A percentile compares a stretch with the other conserved stretches of the same genome.
Evolutionary conservation across 1,140 invertebrate genomes (phyloP).

Genomic region (Gryon sp.): DNA sequence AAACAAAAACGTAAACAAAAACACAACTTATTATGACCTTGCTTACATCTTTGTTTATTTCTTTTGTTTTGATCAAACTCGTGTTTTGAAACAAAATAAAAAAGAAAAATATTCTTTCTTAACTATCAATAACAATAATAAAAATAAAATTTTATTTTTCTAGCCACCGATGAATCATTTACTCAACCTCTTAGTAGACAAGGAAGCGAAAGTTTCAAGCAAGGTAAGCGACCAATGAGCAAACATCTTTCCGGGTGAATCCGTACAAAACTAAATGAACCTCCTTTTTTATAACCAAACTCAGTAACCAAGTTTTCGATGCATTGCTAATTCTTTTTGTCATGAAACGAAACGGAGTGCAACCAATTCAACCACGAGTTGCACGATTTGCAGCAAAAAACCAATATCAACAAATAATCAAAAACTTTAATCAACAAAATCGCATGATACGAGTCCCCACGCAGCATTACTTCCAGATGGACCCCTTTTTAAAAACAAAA

Average conservation of each 20-base stretch:
- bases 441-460: constrained; percentile 42
- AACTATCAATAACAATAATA: no score
- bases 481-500: constrained; percentile 10
- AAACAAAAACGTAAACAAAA: no score
- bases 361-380: constrained; percentile 30
- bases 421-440: no score
- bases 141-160: no score
- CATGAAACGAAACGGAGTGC: constrained; percentile 60
- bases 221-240: constrained; percentile 75
- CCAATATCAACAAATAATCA: no score
- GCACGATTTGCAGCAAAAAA: no score
- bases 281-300: constrained; percentile 69
- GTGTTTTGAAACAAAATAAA: no score
- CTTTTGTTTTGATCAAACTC: no score
- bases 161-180: constrained; percentile 77
- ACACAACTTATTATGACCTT: no score
- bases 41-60: no score
- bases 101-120: no score
- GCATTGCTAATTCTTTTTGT: constrained; percentile 70
- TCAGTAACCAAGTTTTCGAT: constrained; percentile 68
- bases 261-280: constrained; percentile 63
- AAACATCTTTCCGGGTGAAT: constrained; percentile 64
- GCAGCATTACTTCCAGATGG: constrained; percentile 61
- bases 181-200: constrained; percentile 78
- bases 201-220: constrained; percentile 77